A percentile compares a stretch with the other conserved stretches of the same genome.
phyloP scores from a whole-genome alignment of 1,140 invertebrate species.

The Drosophila oshimai region DNA sequence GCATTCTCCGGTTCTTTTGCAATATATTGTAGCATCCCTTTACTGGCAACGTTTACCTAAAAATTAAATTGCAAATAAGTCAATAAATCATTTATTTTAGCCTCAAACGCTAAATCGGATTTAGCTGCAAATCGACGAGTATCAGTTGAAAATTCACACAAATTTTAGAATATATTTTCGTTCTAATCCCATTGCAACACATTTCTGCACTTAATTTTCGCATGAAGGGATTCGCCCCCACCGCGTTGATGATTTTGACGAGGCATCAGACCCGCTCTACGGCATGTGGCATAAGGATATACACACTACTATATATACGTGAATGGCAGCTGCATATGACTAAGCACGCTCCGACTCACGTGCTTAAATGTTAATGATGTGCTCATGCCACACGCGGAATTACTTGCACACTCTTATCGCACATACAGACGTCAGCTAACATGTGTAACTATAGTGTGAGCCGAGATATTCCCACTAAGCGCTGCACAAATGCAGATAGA shows the following conservation, averaged over 20 bases:
- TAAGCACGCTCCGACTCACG: constrained; percentile 55
- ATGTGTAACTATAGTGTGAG: constrained; percentile 6
- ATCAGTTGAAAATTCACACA: neutral
- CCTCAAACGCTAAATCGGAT: neutral
- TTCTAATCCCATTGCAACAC: neutral
- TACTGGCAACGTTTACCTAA: neutral
- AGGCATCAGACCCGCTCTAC: neutral
- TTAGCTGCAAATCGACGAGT: no score
- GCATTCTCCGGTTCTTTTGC: neutral
- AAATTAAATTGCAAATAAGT: neutral
- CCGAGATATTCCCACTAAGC: constrained; percentile 53
- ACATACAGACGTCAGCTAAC: neutral
- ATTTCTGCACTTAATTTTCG: constrained; percentile 27
- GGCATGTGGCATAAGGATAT: neutral
- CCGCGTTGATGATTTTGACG: constrained; percentile 21
- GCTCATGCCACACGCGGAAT: constrained; percentile 27
- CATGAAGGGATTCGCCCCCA: constrained; percentile 25
- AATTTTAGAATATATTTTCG: neutral
- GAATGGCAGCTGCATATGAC: constrained; percentile 55
- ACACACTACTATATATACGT: constrained; percentile 1
- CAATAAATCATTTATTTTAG: neutral
- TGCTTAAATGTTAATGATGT: constrained; percentile 77
- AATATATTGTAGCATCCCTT: neutral
- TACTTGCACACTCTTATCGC: constrained; percentile 6
- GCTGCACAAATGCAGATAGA: constrained; percentile 24